Conservation (phyloP, 2,113 vertebrate species). For the Brachyhypopomus occidentalis region DNA sequence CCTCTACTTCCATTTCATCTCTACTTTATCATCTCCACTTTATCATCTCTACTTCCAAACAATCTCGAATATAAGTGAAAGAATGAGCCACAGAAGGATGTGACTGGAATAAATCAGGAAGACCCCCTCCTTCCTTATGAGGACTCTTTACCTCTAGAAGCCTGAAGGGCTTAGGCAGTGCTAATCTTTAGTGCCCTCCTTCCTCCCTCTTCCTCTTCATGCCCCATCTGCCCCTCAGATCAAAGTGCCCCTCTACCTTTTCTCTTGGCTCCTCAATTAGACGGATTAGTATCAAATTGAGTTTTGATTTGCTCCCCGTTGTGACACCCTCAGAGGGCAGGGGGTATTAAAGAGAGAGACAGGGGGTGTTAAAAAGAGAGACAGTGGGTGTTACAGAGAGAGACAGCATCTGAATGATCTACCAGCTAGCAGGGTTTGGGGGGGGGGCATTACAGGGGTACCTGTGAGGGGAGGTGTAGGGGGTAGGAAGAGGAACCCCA, state of each 20-base stretch:
- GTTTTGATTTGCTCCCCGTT: constrained; percentile 63
- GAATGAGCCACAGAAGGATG: constrained; percentile 30
- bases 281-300: constrained; percentile 71
- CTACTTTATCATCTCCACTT: neutral
- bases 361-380: neutral
- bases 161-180: constrained; percentile 62
- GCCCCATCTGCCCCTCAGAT: constrained; percentile 52
- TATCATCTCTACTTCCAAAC: neutral
- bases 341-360: neutral
- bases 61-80: constrained; percentile 1
- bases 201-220: neutral
- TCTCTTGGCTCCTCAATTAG: constrained; percentile 63
- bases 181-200: constrained; percentile 54
- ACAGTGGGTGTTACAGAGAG: constrained; percentile 27
- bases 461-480: constrained; percentile 3
- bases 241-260: constrained; percentile 64
- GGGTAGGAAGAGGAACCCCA: neutral
- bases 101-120: constrained; percentile 28
- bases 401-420: neutral
- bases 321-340: constrained; percentile 49
- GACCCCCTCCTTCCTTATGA: neutral
- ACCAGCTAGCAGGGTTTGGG: neutral
- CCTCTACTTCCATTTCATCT: too few relatives aligned
- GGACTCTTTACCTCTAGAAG: constrained; percentile 40
- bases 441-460: constrained; percentile 1